Evolutionary conservation across 2,113 vertebrate species (phyloP).

Genomic region (Ptychochromis oligacanthus): DNA sequence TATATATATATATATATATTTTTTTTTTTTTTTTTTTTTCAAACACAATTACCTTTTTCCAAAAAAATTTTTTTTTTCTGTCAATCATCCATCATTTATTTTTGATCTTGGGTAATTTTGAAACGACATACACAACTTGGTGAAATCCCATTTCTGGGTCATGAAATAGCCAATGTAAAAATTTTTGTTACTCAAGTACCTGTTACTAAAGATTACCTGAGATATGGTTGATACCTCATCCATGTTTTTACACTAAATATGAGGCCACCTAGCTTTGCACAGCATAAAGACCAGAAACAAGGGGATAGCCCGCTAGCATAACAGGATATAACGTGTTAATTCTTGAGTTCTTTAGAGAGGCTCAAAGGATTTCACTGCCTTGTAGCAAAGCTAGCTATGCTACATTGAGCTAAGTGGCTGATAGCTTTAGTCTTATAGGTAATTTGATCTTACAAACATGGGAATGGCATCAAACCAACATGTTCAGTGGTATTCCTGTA

Average conservation of each 20-base stretch:
- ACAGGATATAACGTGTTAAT: not conserved
- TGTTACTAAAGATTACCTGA: not conserved
- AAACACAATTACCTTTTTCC: conserved; percentile 68
- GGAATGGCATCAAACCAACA: not conserved
- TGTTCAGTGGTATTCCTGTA: not conserved
- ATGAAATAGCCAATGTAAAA: not conserved
- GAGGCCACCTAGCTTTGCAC: not conserved
- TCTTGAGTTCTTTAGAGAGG: not conserved
- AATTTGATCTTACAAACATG: not conserved
- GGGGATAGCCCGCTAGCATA: no score
- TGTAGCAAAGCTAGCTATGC: not conserved
- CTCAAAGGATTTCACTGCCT: not conserved
- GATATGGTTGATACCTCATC: not conserved
- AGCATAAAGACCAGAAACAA: not conserved
- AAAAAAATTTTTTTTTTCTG: conserved; percentile 46
- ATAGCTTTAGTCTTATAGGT: not conserved
- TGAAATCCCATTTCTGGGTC: not conserved
- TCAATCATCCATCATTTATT: conserved; percentile 57
- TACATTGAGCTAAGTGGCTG: not conserved
- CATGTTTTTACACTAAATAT: not conserved
- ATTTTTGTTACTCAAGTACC: not conserved
- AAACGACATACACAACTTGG: conserved; percentile 2
- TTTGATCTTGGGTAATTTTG: conserved; percentile 39
- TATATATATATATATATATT: no score
- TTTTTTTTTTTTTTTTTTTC: conserved; percentile 15